These are phyloP conservation scores for Phlogophora meticulosa DNA, from an alignment of 2,888 invertebrate genomes.

Conservation along the genomic window DNA sequence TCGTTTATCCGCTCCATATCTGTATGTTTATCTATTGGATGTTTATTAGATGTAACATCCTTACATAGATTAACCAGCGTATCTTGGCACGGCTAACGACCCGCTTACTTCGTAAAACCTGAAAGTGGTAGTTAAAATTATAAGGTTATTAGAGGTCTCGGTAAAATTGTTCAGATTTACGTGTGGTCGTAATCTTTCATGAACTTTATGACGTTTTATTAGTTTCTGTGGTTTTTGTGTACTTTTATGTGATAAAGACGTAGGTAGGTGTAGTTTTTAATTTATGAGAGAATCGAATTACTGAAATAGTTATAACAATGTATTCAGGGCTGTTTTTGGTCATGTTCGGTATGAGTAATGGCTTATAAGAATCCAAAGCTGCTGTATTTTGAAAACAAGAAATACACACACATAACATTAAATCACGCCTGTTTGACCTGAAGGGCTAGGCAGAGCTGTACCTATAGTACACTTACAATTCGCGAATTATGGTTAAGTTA, in stretches of 20 bases:
- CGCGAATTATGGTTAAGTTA: too few species aligned
- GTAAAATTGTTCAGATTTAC: slow-evolving; percentile 54
- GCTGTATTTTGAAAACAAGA: slow-evolving; percentile 17
- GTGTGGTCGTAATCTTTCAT: slow-evolving; percentile 68
- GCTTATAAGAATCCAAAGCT: slow-evolving; percentile 11
- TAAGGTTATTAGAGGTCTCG: slow-evolving; percentile 51
- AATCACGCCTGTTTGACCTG: too few species aligned
- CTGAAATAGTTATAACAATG: slow-evolving; percentile 49
- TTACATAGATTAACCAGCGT: slow-evolving; percentile 64
- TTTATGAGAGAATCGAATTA: slow-evolving; percentile 59
- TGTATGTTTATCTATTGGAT: slow-evolving; percentile 75
- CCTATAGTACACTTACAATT: too few species aligned
- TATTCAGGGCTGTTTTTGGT: slow-evolving; percentile 6
- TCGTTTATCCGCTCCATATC: slow-evolving; percentile 74
- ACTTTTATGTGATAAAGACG: slow-evolving; percentile 53
- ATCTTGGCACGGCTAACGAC: slow-evolving; percentile 42
- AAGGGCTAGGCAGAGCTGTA: too few species aligned
- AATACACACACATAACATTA: too few species aligned
- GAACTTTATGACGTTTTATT: slow-evolving; percentile 62
- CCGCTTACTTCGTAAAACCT: slow-evolving; percentile 22
- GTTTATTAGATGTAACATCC: slow-evolving; percentile 75
- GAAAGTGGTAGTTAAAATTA: slow-evolving; percentile 39
- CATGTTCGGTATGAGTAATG: slow-evolving; percentile 29
- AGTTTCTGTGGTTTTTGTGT: slow-evolving; percentile 55
- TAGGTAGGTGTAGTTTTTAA: slow-evolving; percentile 58